phyloP scores from a whole-genome alignment of 2,797 vertebrate genomes.

The Falco columbarius region DNA sequence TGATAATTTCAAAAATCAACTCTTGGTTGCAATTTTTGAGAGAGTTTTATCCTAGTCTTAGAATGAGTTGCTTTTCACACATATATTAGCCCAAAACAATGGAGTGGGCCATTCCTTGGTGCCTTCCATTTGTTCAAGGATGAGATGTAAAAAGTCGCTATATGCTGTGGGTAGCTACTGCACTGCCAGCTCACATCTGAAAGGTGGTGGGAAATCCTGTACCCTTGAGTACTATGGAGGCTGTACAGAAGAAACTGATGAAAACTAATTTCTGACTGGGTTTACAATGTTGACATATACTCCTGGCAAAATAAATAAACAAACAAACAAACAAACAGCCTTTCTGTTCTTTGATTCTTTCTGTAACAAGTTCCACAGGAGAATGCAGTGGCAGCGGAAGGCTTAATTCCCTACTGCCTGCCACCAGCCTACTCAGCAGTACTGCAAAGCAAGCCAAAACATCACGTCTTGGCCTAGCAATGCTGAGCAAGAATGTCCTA shows the following conservation, averaged over 20 bases:
- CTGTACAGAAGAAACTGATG: background rate
- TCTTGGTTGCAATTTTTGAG: background rate
- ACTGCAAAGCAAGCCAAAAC: background rate
- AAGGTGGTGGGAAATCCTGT: background rate
- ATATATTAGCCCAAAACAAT: background rate
- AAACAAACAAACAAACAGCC: background rate
- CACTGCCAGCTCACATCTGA: background rate
- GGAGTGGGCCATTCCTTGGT: background rate
- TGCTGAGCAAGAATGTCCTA: background rate
- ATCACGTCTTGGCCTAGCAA: background rate
- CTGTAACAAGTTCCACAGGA: background rate
- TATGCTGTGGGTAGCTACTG: background rate
- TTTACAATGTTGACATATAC: background rate
- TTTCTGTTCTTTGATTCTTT: background rate
- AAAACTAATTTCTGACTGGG: background rate
- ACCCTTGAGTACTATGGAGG: background rate
- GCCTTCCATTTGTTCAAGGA: background rate
- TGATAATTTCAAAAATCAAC: background rate
- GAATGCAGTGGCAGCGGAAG: background rate
- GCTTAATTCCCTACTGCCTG: background rate
- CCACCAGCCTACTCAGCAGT: background rate
- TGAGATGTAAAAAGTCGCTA: background rate
- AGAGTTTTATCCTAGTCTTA: background rate
- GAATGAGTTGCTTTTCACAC: background rate
- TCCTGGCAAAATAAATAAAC: background rate